Base-by-base conservation (phyloP, 2,113 vertebrate species). In the Vidua chalybeata region DNA sequence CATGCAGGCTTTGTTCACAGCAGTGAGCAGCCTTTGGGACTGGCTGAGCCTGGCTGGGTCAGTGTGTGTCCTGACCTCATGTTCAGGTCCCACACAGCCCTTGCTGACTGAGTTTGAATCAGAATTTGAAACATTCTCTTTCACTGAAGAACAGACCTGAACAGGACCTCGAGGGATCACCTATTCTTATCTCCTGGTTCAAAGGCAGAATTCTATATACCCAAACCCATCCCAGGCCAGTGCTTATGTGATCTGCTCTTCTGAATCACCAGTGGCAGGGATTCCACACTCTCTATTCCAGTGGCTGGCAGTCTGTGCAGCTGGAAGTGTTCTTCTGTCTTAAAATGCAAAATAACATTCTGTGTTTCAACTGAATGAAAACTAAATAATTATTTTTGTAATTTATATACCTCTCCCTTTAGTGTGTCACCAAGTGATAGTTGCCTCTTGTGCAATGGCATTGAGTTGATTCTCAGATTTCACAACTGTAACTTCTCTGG, bases 11-110 rank as follows among this genome's bases (percentile, higher is more conserved):
- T 51, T 62, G 55, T 46, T 87, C 23, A 13, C 11, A 15, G 6
- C 1, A 0, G 1, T 11, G 61, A n/a, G 28, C 54, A 56, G 69
- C 43, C 35, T 78, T 45, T 72, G 68, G 39, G 55, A 6, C 46
- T 62, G 51, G 30, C 62, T 69, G 72, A 71, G 61, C 61, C 69
- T 31, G 37, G 2, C 5, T 71, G 49, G 52, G 30, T 28, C 55
- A 15, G 2, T 0, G 1, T 41, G 15, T 58, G 2, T 46, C 51
- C 59, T 72, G 27, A 21, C 39, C 39, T 23, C 22, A 6, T 2
- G 16, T 41, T 2, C 41, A 67, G 51, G 17, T 43, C 76, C 46
- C 59, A 17, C 43, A 41, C 37, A 79, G 69, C 56, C 66, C 48
- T 67, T 22, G 63, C 43, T 78, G 56, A 7, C 15, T 54, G 68